Base-by-base conservation (phyloP, 1,140 invertebrate species). In the Lasioglossum albipes region DNA sequence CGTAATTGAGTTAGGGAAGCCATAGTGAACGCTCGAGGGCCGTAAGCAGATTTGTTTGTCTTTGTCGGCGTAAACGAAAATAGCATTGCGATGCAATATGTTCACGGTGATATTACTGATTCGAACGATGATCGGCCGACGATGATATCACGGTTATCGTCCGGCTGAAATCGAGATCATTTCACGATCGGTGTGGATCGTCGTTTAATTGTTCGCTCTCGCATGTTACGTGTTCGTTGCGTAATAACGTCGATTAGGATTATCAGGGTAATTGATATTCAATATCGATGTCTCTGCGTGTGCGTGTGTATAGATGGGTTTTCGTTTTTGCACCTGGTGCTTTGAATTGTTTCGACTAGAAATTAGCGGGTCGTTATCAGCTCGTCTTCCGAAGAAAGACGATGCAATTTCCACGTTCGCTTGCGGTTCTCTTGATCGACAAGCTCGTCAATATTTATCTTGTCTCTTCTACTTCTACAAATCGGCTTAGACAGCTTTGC, bases 1-100 rank as follows among this genome's bases (percentile, higher is more conserved):
- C 59, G n/a, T 92, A 92, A 93, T 92, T 90, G 71, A 93, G 85
- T 93, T 93, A 92, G 20, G n/a, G 92, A 93, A 93, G 84, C 91
- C 91, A 76, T 77, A 71, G 74, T 36, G 73, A 68, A 79, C 6
- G 13, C 27, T 59, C 64, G 81, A 86, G 83, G 84, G 85, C 87
- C 87, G 71, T 93, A 93, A 93, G 87, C 77, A 71, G 90, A 92
- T 93, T 91, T 79, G 81, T 82, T 86, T 88, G 85, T 83, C 82
- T 84, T 68, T 85, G 81, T 82, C 84, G 70, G 65, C 85, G 88
- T 89, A 84, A 90, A 89, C 81, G 79, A 80, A 90, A 90, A 88
- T 83, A 82, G 75, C 78, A 81, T 84, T 66, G 75, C 64, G 9
- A 62, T 81, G 27, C 71, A 79, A 77, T 65, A 54, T 69, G 52